A percentile compares a stretch with the other conserved stretches of the same genome.
These are phyloP conservation scores for Calliphora vicina DNA, from an alignment of 1,140 invertebrate genomes.

Conservation along the genomic window DNA sequence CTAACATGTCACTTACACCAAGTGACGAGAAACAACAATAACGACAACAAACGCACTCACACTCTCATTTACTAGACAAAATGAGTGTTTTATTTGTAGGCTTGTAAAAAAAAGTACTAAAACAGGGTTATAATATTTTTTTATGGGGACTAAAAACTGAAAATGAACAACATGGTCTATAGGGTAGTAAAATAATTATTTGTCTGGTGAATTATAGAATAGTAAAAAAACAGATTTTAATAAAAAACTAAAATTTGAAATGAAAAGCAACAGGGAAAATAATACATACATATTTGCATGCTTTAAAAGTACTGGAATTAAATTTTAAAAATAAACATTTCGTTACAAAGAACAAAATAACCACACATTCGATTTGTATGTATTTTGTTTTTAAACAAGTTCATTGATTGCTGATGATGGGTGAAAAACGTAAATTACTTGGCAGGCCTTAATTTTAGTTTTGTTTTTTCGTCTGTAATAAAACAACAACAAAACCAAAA, in stretches of 20 bases:
- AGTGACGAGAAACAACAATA: not conserved
- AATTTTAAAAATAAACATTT: conserved; percentile 11
- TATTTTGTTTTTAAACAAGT: conserved; percentile 37
- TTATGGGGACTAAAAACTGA: not conserved
- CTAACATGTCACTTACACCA: not conserved
- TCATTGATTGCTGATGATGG: conserved; percentile 42
- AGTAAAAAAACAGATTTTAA: not conserved
- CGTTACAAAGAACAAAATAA: not conserved
- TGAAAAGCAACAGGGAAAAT: not conserved
- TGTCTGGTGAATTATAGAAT: too few relatives aligned
- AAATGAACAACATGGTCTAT: not conserved
- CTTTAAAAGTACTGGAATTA: too few relatives aligned
- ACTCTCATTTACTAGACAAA: too few relatives aligned
- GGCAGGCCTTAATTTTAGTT: conserved; percentile 1
- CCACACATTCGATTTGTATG: not conserved
- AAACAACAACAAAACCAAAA: not conserved
- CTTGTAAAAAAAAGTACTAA: not conserved
- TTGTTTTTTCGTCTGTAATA: too few relatives aligned
- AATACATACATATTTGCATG: too few relatives aligned
- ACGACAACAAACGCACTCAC: not conserved
- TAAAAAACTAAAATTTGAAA: not conserved
- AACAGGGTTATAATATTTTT: not conserved
- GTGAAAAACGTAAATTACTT: conserved; percentile 38
- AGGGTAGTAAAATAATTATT: not conserved
- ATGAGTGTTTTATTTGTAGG: too few relatives aligned